Base-by-base conservation (phyloP, 2,888 invertebrate species). In the Hirudinaria manillensis region DNA sequence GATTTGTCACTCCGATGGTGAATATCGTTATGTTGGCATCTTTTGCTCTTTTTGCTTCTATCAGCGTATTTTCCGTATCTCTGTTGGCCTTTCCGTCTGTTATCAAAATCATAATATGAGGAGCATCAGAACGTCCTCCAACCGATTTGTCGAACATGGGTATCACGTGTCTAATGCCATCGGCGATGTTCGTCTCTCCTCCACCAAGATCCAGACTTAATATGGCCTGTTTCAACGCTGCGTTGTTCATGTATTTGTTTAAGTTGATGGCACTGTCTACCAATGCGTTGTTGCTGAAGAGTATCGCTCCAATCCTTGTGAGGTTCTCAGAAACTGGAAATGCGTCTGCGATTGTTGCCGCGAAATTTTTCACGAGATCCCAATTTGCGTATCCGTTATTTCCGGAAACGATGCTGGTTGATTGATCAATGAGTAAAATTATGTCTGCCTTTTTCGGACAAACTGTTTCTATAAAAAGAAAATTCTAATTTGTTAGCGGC, bases 11-110 rank as follows among this genome's bases (percentile, higher is more conserved):
- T 29, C 78, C 78, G 34, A 78, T 76, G 0, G 77, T 45, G 45
- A 75, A 74, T 29, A 78, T 61, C 2, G 51, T 68, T 68, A 78
- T 75, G 36, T 78, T 76, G 1, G 56, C 32, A 1, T 29, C 27
- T 19, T 79, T 76, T 0, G 77, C 67, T 0, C n/a, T n/a, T 36
- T 61, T 66, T 13, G 78, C 77, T 76, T 78, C 75, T 3, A 24
- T 38, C 19, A 76, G 24, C 7, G 78, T 77, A n/a, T 29, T 32
- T 27, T 55, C 75, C 32, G 71, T 65, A 32, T 72, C 72, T n/a
- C 70, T 34, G 70, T 77, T 76, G 19, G 78, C 78, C 24, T 71
- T 65, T 0, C 78, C 78, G 55, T 78, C 78, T 0, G 78, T 78
- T 27, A 78, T 53, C 45, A 78, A 36, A 27, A 78, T 67, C 10